Conservation (phyloP, 2,113 vertebrate genomes). For the Salminus brasiliensis region DNA sequence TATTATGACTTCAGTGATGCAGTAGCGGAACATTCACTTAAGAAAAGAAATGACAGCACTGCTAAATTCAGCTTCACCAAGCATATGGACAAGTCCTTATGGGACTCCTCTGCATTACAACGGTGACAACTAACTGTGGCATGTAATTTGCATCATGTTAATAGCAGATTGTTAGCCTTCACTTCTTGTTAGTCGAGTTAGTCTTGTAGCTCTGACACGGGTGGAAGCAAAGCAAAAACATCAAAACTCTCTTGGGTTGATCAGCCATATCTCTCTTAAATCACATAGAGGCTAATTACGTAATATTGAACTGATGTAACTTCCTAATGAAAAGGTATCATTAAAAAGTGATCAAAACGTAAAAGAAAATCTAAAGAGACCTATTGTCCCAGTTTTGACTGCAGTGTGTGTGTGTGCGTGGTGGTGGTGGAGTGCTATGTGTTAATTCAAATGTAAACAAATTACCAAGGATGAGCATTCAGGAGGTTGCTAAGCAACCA, state of each 20-base stretch:
- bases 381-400: background rate
- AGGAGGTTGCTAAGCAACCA: constrained; percentile 54
- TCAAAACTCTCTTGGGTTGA: background rate
- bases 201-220: background rate
- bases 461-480: constrained; percentile 20
- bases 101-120: background rate
- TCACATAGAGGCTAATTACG: background rate
- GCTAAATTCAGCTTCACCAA: background rate
- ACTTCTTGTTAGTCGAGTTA: constrained; percentile 23
- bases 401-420: background rate
- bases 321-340: background rate
- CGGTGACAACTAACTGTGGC: constrained; percentile 10
- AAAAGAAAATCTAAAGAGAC: background rate
- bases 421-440: background rate
- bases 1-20: background rate
- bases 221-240: background rate
- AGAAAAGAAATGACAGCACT: background rate
- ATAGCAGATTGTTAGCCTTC: constrained; percentile 21
- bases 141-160: constrained; percentile 25
- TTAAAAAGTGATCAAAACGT: background rate
- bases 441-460: constrained; percentile 47
- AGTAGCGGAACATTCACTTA: background rate
- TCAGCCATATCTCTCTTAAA: background rate
- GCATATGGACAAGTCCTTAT: background rate
- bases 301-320: background rate